Percentiles rank a stretch among this genome's conserved stretches.
Conservation (phyloP, 2,888 invertebrate genomes). For the Ceratothoa steindachneri region DNA sequence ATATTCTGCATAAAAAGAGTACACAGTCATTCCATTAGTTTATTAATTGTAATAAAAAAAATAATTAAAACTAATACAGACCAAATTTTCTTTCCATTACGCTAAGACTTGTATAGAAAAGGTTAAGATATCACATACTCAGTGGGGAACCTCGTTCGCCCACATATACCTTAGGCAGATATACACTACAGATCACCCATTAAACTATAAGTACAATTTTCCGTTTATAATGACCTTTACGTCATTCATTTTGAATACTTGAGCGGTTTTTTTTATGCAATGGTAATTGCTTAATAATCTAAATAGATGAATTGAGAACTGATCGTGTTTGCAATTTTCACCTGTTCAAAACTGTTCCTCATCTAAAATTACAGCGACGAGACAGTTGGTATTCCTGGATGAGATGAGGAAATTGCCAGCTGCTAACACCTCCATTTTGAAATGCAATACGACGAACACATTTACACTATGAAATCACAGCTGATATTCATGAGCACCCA, state of each 20-base stretch:
- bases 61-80: slow-evolving; percentile 15
- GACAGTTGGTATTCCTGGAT: neutral
- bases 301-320: neutral
- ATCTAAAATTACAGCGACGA: neutral
- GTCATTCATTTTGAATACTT: neutral
- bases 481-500: slow-evolving; percentile 2
- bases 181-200: slow-evolving; percentile 11
- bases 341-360: neutral
- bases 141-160: neutral
- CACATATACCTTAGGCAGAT: slow-evolving; percentile 15
- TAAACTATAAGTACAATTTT: neutral
- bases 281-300: neutral
- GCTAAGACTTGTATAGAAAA: slow-evolving; percentile 4
- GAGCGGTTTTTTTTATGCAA: neutral
- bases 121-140: slow-evolving; percentile 10
- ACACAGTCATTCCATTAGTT: slow-evolving; percentile 8
- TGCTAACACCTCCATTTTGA: neutral
- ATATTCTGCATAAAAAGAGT: slow-evolving; percentile 9
- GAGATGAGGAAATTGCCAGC: neutral
- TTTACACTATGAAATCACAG: slow-evolving; percentile 13
- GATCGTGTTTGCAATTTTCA: neutral
- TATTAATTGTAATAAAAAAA: slow-evolving; percentile 10
- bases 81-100: slow-evolving; percentile 10
- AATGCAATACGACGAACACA: neutral
- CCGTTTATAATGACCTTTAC: neutral